phyloP scores from a whole-genome alignment of 2,888 invertebrate species.

The Stenodera caucasica region DNA sequence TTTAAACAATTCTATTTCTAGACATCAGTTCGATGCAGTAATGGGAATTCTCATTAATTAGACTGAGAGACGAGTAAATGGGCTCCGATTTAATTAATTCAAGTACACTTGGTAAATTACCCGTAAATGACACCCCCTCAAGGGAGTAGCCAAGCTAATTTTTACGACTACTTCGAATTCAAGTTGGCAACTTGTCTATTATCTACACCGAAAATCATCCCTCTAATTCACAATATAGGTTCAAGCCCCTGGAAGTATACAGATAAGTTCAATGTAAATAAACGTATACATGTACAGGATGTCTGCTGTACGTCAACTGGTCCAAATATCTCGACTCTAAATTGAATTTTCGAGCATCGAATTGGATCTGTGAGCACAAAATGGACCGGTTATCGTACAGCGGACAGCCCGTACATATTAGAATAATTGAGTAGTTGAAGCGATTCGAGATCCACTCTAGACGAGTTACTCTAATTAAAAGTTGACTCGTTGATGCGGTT shows the following conservation, averaged over 20 bases:
- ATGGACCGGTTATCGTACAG: no score
- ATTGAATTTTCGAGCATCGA: no score
- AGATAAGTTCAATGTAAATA: background rate
- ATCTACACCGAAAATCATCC: background rate
- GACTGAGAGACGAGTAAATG: slow-evolving; percentile 9
- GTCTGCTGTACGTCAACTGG: no score
- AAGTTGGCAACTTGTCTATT: slow-evolving; percentile 16
- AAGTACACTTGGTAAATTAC: slow-evolving; percentile 25
- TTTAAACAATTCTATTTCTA: background rate
- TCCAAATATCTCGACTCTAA: no score
- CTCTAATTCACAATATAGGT: background rate
- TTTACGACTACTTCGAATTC: slow-evolving; percentile 18
- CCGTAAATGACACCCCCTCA: slow-evolving; percentile 26
- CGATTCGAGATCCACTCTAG: background rate
- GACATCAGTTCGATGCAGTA: slow-evolving; percentile 22
- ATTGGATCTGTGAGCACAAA: no score
- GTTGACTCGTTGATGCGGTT: slow-evolving; percentile 25
- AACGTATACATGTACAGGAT: no score
- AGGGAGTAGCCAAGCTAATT: slow-evolving; percentile 12
- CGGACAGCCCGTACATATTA: no score
- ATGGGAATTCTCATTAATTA: slow-evolving; percentile 28
- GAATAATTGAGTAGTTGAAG: no score
- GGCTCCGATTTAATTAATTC: slow-evolving; percentile 25
- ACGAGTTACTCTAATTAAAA: slow-evolving; percentile 23
- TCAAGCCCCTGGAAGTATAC: no score